Percentiles rank a stretch among this genome's conserved stretches.
Conservation (phyloP, 2,113 vertebrate species). For the Bucco capensis region DNA sequence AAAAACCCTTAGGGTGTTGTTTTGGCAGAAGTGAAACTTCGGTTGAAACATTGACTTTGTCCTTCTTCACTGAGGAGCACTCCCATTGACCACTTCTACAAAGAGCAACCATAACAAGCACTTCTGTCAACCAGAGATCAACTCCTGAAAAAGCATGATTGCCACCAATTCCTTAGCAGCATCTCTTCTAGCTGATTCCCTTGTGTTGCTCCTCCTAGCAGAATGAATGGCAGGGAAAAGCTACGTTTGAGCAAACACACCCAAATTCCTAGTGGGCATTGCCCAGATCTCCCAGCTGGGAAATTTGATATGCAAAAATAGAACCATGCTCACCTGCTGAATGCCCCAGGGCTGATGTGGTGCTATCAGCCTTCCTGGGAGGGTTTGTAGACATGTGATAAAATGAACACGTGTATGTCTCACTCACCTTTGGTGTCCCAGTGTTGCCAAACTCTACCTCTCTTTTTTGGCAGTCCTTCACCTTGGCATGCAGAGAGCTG, state of each 20-base stretch:
- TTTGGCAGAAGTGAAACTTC: not conserved
- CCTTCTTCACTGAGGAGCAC: not conserved
- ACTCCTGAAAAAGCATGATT: fast-evolving
- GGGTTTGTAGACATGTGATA: not conserved
- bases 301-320: not conserved
- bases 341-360: not conserved
- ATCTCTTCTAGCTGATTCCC: not conserved
- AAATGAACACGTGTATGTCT: not conserved
- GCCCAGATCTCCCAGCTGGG: not conserved
- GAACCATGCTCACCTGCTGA: not conserved
- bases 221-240: not conserved
- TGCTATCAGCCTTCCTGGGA: not conserved
- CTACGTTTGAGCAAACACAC: not conserved
- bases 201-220: not conserved
- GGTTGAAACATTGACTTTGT: not conserved
- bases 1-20: not conserved
- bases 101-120: not conserved
- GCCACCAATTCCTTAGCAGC: not conserved
- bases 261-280: not conserved
- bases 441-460: not conserved
- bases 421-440: not conserved
- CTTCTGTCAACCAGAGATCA: not conserved
- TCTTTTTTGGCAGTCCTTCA: not conserved
- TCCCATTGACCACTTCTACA: not conserved
- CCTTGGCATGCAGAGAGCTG: not conserved